Evolutionary conservation across 2,888 invertebrate species (phyloP).

Genomic region (Apotomis betuletana): DNA sequence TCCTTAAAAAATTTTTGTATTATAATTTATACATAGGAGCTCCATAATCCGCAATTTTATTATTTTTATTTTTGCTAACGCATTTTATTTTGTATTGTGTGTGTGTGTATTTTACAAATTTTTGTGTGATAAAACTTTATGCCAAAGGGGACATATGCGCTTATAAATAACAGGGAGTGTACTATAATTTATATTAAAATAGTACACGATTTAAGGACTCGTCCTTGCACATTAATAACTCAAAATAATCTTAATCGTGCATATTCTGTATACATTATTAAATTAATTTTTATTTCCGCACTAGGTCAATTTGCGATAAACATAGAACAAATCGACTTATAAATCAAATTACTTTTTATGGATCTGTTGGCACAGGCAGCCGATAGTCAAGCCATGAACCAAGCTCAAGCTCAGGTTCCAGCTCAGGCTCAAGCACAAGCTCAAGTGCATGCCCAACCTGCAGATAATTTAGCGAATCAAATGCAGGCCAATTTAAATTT

Average conservation of each 20-base stretch:
- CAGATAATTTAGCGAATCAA: background rate
- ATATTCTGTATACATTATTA: slow-evolving; percentile 2
- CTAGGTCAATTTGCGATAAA: background rate
- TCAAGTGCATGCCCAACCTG: too few species aligned
- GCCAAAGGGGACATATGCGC: too few species aligned
- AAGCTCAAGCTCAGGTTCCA: too few species aligned
- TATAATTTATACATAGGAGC: too few species aligned
- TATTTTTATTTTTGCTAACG: too few species aligned
- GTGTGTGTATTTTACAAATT: too few species aligned
- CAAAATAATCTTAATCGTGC: background rate
- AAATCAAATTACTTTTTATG: background rate
- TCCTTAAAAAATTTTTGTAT: background rate
- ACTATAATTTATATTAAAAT: slow-evolving; percentile 1
- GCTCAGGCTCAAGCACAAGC: background rate
- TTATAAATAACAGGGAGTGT: too few species aligned
- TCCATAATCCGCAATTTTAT: too few species aligned
- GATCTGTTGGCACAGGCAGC: slow-evolving; percentile 2
- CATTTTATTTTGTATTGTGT: too few species aligned
- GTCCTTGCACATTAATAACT: slow-evolving; percentile 1
- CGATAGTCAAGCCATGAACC: background rate
- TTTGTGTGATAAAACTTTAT: too few species aligned
- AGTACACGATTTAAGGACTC: slow-evolving; percentile 13
- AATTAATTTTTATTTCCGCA: background rate
- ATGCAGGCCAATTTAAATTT: background rate
- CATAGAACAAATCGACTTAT: background rate